Percentiles rank a stretch among this genome's conserved stretches.
Conservation (phyloP, 2,113 vertebrate genomes). For the Opisthocomus hoazin region DNA sequence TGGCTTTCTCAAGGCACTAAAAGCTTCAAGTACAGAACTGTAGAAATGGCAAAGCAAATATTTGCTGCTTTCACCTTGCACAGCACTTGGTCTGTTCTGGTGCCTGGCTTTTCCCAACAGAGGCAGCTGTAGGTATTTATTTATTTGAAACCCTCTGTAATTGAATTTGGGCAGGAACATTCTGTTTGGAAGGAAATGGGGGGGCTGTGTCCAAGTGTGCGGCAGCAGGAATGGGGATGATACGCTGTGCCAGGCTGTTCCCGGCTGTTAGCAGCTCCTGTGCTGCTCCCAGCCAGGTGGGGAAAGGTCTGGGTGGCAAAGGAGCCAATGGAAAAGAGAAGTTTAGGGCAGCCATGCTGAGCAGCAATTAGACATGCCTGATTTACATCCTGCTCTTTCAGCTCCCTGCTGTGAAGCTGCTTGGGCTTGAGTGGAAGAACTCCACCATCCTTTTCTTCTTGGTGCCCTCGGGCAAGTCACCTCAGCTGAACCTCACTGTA, state of each 20-base stretch:
- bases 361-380: constrained; percentile 25
- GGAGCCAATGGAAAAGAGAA: neutral
- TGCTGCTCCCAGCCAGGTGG: neutral
- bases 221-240: rapidly evolving
- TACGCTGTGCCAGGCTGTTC: neutral
- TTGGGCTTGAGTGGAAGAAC: neutral
- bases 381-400: constrained; percentile 47
- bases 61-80: neutral
- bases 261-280: rapidly evolving
- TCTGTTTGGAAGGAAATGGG: neutral
- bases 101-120: neutral
- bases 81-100: neutral
- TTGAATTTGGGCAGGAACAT: neutral
- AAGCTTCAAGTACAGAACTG: neutral
- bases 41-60: neutral
- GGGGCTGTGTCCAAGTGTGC: neutral
- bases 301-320: neutral
- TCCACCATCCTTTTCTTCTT: neutral
- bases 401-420: constrained; percentile 39
- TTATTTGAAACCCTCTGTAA: neutral
- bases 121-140: neutral
- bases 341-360: neutral
- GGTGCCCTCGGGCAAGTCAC: constrained; percentile 23
- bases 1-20: neutral
- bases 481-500: neutral